Evolutionary conservation across 1,140 invertebrate genomes (phyloP), one percentile per base, ranked within the genome.

Genomic region (Drosophila teissieri): DNA sequence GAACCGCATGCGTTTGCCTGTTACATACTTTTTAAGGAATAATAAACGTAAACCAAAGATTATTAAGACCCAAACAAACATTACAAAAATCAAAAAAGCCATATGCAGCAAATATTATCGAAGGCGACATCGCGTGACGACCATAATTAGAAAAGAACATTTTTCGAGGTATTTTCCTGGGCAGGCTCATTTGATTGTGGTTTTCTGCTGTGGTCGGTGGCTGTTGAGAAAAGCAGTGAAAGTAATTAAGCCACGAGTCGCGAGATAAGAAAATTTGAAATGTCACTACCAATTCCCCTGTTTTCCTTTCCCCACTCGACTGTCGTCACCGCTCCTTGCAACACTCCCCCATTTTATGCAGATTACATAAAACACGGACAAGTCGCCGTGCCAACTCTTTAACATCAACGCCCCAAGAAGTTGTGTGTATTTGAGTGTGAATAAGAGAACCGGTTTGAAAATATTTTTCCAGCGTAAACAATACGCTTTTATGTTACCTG

Each of bases 231-330:
- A 83, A 70, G 79, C 67, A 86, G 83, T 83, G 83, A 86, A 86
- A 86, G 83, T 86, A 86, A 86, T 86, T 83, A 83, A 86, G 67
- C 14, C 27, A 55, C 70, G 51, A 83, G 83, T 88, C 83, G 79
- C 79, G 79, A 88, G 83, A 78, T 61, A 63, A 69, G 69, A 53
- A 60, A 75, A 64, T 60, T 73, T 57, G 55, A 76, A 85, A 76
- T 73, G 64, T 78, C 74, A 60, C 73, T 52, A 27, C 63, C 76
- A 62, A 54, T 73, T 58, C 42, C 31, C 31, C 57, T 63, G 27
- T 63, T 63, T n/a, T 63, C 27, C 45, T 52, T 44, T 31, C 22
- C 51, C n/a, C n/a, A 22, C 17, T 36, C 45, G 31, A 40, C 39
- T 51, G 27, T 51, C 62, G 53, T 27, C 40, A 27, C 49, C 53